Evolutionary conservation across 2,888 invertebrate species (phyloP), one percentile per base, ranked within the genome.

Genomic region (Chymomyza caudatula): DNA sequence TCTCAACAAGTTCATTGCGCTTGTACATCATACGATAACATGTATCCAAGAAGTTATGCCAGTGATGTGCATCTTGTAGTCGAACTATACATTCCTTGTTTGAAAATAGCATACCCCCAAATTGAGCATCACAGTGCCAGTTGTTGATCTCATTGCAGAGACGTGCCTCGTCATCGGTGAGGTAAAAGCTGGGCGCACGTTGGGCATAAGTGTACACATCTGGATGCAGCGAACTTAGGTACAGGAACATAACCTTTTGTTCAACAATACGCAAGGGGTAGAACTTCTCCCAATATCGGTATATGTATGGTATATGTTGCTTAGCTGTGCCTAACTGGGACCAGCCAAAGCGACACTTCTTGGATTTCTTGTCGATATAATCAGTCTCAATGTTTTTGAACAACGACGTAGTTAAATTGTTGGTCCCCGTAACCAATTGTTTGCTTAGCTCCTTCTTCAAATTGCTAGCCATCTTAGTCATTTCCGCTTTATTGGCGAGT

Each of bases 211-310:
- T 95, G 90, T 96, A 96, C 72, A 96, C 95, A 88, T 96, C 96
- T 73, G 95, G 94, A 88, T 97, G 96, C 58, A 97, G 92, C 88
- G 95, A 95, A 89, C 94, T 95, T 87, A 97, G 93, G 91, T 96
- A 96, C 91, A 96, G 96, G 89, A 95, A 95, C 25, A 97, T 92
- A 49, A 97, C 92, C 90, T 97, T 97, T 86, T 94, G 93, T 90
- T 98, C 98, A 19, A 97, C 95, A 93, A 98, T 97, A 65, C 97
- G n/a, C n/a, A n/a, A n/a, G n/a, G n/a, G n/a, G n/a, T n/a, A n/a
- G n/a, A n/a, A n/a, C n/a, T n/a, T n/a, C n/a, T n/a, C n/a, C n/a
- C n/a, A n/a, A n/a, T n/a, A n/a, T n/a, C n/a, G n/a, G n/a, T n/a
- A n/a, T n/a, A n/a, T n/a, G n/a, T n/a, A n/a, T n/a, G n/a, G n/a